Percentiles rank a stretch among this genome's conserved stretches.
phyloP scores from a whole-genome alignment of 1,140 invertebrate genomes.

The Platyscapa corneri region DNA sequence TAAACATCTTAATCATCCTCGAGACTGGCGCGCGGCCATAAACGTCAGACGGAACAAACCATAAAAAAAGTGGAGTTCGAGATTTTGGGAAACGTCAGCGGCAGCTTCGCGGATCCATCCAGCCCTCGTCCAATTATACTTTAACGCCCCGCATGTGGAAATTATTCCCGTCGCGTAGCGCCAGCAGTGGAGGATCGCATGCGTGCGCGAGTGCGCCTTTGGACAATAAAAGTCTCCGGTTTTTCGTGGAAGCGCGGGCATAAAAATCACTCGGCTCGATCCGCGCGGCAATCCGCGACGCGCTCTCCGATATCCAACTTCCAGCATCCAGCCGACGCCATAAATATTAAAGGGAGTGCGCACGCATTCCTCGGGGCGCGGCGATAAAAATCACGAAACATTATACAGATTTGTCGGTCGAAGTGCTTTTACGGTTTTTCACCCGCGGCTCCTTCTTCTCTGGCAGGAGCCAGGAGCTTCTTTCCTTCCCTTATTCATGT shows the following conservation, averaged over 20 bases:
- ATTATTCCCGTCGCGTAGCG: constrained; percentile 49
- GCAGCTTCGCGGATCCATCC: neutral
- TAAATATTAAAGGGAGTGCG: constrained; percentile 25
- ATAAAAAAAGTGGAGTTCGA: constrained; percentile 39
- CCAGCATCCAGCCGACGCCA: neutral
- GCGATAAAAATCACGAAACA: constrained; percentile 69
- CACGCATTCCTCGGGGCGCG: constrained; percentile 17
- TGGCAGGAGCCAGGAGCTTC: no score
- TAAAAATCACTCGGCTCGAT: constrained; percentile 41
- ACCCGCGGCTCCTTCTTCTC: constrained; percentile 41
- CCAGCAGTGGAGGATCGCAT: no score
- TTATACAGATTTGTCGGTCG: constrained; percentile 71
- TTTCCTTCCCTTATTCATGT: constrained; percentile 22
- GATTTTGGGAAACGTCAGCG: constrained; percentile 41
- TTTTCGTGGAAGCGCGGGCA: constrained; percentile 28
- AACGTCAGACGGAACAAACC: constrained; percentile 45
- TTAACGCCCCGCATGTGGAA: constrained; percentile 35
- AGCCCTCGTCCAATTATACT: constrained; percentile 46
- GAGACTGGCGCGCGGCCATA: constrained; percentile 22
- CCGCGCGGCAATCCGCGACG: neutral
- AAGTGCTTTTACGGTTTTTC: constrained; percentile 70
- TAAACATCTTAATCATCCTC: constrained; percentile 52
- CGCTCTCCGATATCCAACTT: neutral
- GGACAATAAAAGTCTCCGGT: constrained; percentile 50
- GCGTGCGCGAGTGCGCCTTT: no score